Conservation (phyloP, 2,113 vertebrate species). For the Sturnus vulgaris region DNA sequence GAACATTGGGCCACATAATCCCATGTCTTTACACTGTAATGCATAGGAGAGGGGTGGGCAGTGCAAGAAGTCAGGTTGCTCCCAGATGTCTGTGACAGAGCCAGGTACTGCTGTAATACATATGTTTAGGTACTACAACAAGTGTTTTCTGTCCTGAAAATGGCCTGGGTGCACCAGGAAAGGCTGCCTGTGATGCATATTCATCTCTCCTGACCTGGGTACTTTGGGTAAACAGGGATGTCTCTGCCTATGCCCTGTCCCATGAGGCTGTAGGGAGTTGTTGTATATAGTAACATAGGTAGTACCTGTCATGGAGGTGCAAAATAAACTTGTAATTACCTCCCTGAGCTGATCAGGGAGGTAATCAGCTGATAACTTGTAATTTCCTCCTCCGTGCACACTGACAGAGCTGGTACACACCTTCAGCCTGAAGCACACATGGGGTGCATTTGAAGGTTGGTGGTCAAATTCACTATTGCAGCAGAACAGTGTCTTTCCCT, state of each 20-base stretch:
- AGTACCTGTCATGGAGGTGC: rapidly evolving
- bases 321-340: not conserved
- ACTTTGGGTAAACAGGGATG: not conserved
- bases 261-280: not conserved
- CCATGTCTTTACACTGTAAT: not conserved
- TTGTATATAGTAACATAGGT: not conserved
- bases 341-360: not conserved
- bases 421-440: not conserved
- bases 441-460: too few relatives aligned
- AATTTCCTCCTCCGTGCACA: rapidly evolving
- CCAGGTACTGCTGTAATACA: not conserved
- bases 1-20: not conserved
- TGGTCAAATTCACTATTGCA: rapidly evolving
- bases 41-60: not conserved
- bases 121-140: not conserved
- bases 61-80: not conserved
- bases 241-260: not conserved
- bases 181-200: not conserved
- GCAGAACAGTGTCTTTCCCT: not conserved
- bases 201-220: not conserved
- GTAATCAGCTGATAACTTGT: too few relatives aligned
- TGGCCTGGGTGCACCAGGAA: not conserved
- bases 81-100: not conserved
- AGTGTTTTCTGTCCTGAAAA: conserved; percentile 5
- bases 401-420: rapidly evolving